Evolutionary conservation across 2,797 vertebrate species (phyloP), one percentile per base, ranked within the genome.

Genomic region (Neostethus bicornis): DNA sequence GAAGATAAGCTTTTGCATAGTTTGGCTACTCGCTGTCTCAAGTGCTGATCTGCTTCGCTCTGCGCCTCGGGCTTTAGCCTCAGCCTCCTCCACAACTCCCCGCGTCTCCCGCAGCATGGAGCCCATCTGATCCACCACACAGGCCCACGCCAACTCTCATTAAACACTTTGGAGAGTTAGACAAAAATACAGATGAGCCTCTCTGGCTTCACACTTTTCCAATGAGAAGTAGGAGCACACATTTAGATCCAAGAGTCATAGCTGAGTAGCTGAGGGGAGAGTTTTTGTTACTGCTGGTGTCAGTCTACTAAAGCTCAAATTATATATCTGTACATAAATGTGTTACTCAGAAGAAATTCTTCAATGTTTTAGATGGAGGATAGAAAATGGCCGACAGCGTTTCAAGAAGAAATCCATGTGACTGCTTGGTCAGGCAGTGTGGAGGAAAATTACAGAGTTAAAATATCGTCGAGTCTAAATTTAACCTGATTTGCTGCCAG

Each of bases 81-180:
- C 66, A 56, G 61, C 72, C 79, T 83, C 77, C 79, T 70, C 80
- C 79, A 75, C 72, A 79, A 60, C 74, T 77, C 80, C 79, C 80
- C 41, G 77, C 44, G 56, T 82, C 82, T 83, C 67, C 70, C 84
- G 8, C 87, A 86, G 85, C 77, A 84, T 69, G 85, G 65, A 74
- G 81, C 81, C 83, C 85, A 87, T 86, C 85, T 85, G 85, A 89
- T 84, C 79, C 70, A 71, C 75, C 80, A 82, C 67, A 70, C 63
- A 75, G 72, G 78, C 64, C 80, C 76, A 73, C 31, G 75, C 85
- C 85, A 83, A 82, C 84, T 87, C 87, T 88, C 82, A 90, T 89
- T 89, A 85, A 87, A 87, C 83, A 89, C 82, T 84, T 82, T 72
- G 75, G 73, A 85, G 83, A 80, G 69, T 85, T 67, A 65, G 68